Base-by-base conservation (phyloP, 2,113 vertebrate species). In the Panthera tigris region DNA sequence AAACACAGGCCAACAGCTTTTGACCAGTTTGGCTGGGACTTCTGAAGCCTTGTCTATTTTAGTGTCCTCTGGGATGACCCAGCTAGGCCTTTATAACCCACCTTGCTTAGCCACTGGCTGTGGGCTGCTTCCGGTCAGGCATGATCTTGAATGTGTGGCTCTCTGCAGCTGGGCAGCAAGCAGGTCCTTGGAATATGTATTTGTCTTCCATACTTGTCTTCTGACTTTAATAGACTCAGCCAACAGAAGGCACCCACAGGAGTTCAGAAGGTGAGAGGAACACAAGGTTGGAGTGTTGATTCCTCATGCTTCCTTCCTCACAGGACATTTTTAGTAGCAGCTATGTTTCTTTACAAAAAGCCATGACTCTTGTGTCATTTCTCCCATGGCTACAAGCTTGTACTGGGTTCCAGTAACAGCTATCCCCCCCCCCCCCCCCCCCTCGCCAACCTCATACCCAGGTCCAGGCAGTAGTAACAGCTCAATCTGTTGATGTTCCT, bases 21-120 rank as follows among this genome's bases (percentile, higher is more conserved):
- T 36, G 36, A 31, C 55, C 18, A 69, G 55, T 1, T 3, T n/a
- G 13, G 29, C 0, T 0, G 65, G 10, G 25, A 23, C 29, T 39
- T 80, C 69, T 25, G 71, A 78, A 41, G 31, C 23, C 14, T 19
- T 23, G 11, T 23, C 33, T 14, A 21, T 74, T 23, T 52, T 7
- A 39, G 31, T 71, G 41, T 45, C 33, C 39, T 57, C 11, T 39
- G 29, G 79, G 78, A 19, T 23, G 57, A 10, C 19, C 8, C 0
- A n/a, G 23, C 10, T 91, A 68, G 27, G 31, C 31, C 55, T n/a
- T 65, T 12, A 25, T 50, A 39, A 16, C 1, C 4, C 12, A 4
- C 39, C 31, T 65, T 2, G 0, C 57, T 61, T 8, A 48, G 36
- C 61, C n/a, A 55, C 4, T 68, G 25, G 12, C 18, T 4, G 3